These are phyloP conservation scores for Epinephelus moara DNA, from an alignment of 2,113 vertebrate species.

Conservation along the genomic window DNA sequence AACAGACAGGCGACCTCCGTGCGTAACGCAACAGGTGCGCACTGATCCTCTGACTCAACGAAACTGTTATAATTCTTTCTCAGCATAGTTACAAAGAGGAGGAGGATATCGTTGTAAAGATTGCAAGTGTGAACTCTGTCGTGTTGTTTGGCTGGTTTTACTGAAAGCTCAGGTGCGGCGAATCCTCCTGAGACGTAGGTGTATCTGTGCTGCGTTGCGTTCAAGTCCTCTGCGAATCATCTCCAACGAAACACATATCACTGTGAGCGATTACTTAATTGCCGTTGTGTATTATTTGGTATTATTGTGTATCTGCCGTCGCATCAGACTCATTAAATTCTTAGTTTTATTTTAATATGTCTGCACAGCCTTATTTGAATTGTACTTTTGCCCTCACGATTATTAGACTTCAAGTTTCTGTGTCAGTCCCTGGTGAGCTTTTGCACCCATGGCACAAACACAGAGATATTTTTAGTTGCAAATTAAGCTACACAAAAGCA, in stretches of 20 bases:
- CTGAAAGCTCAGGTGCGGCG: neutral
- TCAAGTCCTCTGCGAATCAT: constrained; percentile 21
- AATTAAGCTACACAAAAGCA: neutral
- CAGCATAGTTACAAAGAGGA: no score
- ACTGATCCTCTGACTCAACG: no score
- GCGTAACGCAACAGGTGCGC: constrained; percentile 53
- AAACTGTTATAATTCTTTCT: neutral
- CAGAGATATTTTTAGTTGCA: neutral
- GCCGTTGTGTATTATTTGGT: neutral
- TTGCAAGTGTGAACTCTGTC: neutral
- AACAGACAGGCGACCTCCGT: neutral
- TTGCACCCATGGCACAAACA: neutral
- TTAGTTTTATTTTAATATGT: neutral
- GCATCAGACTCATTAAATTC: neutral
- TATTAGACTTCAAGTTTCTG: neutral
- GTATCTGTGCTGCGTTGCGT: constrained; percentile 35
- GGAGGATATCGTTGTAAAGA: accelerated
- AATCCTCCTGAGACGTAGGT: constrained; percentile 33
- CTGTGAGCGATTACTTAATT: no score
- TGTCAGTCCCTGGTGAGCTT: neutral
- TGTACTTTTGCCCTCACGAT: neutral
- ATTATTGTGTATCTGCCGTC: no score
- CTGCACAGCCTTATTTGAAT: no score
- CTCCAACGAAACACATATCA: neutral
- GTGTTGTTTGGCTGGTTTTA: neutral